Evolutionary conservation across 2,113 vertebrate species (phyloP), one percentile per base, ranked within the genome.

Genomic region (Leiothrix lutea): DNA sequence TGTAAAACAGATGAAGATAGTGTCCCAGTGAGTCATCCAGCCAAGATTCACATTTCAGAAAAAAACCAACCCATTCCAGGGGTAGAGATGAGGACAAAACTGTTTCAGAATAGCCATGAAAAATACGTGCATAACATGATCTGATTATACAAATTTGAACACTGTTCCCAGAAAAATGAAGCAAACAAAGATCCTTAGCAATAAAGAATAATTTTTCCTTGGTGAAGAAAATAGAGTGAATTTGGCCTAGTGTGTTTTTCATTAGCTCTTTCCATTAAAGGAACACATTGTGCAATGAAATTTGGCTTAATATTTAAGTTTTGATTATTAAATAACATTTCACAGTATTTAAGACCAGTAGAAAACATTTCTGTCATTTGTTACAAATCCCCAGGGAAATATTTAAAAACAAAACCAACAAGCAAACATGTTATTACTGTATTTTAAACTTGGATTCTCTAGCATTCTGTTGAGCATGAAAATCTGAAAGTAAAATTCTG

Each of bases 1-100:
- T 97, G 80, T 91, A 93, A 94, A 97, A 92, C 91, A 96, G 93
- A 96, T 95, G 97, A 97, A 97, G 96, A 96, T 97, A 92, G 94
- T 84, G 83, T 50, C 91, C 70, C 64, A 77, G 69, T 91, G 97
- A 98, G 91, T 96, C 97, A 97, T 80, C 92, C 64, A 48, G 77
- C 83, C 70, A 75, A 78, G 88, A 94, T 82, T 97, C 91, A 72
- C 48, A 73, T 98, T 97, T 80, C 42, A 94, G 45, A 87, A 96
- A 95, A 97, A 23, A 21, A 20, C 12, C 16, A 40, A 12, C 2
- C 82, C 51, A 29, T 92, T 96, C 66, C 91, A 83, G 66, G 93
- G 89, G 93, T 85, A 97, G 96, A 94, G 85, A 78, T 51, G 90
- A 96, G 94, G 91, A 97, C 91, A 95, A 86, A 95, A 80, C 48